Conservation (phyloP, 2,888 invertebrate species). For the Xestia xanthographa region DNA sequence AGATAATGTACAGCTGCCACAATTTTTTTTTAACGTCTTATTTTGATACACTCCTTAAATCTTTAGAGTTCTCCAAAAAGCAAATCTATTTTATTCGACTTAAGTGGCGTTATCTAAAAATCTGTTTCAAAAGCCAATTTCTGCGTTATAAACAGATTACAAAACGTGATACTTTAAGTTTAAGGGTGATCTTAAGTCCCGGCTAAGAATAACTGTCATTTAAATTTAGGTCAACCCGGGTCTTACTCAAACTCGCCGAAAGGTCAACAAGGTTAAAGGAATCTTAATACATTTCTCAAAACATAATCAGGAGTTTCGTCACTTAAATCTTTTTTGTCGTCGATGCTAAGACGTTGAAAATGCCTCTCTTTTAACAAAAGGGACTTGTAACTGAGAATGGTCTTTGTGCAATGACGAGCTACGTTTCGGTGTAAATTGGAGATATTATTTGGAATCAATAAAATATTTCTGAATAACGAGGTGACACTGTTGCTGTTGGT, state of each 20-base stretch:
- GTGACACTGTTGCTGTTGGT: background rate
- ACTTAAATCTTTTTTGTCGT: background rate
- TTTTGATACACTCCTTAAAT: conserved; percentile 17
- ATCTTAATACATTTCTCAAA: conserved; percentile 21
- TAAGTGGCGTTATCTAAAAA: conserved; percentile 34
- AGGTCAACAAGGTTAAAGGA: conserved; percentile 27
- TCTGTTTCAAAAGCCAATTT: conserved; percentile 29
- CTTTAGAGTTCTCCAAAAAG: conserved; percentile 12
- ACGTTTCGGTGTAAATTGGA: conserved; percentile 20
- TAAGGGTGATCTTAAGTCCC: conserved; percentile 4
- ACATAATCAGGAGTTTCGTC: conserved; percentile 10
- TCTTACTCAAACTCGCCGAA: background rate
- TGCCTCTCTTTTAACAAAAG: conserved; percentile 21
- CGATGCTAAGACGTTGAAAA: conserved; percentile 15
- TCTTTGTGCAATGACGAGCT: background rate
- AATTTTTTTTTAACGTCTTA: conserved; percentile 6
- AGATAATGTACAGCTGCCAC: conserved; percentile 15
- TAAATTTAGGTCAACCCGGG: conserved; percentile 21
- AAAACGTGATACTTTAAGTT: conserved; percentile 27
- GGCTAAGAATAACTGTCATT: conserved; percentile 24
- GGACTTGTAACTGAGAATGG: conserved; percentile 10
- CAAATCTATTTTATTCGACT: conserved; percentile 15
- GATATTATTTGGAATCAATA: conserved; percentile 9
- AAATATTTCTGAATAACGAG: background rate
- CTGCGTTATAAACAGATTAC: conserved; percentile 32